These are phyloP conservation scores for Sebastiscus albofasciatus DNA, from an alignment of 2,797 vertebrate genomes.

Conservation along the genomic window DNA sequence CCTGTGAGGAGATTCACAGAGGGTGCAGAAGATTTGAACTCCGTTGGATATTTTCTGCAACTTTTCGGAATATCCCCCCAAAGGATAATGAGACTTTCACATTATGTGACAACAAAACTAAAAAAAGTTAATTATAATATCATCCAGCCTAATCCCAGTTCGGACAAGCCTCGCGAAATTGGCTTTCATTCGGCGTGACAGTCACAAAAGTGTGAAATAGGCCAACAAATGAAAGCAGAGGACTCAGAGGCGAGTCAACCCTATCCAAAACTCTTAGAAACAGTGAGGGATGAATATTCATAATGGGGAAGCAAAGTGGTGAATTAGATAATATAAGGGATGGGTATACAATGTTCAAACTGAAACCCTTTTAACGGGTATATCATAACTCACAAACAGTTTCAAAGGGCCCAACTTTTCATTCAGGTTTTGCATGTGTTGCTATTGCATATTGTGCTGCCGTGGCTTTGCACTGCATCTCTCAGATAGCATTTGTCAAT, in stretches of 20 bases:
- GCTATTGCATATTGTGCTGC: not conserved
- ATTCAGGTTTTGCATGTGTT: not conserved
- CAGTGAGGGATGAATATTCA: not conserved
- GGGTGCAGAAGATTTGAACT: not conserved
- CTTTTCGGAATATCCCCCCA: not conserved
- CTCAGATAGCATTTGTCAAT: conserved; percentile 38
- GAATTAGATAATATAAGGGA: not conserved
- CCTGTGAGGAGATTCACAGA: not conserved
- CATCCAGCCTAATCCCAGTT: conserved; percentile 23
- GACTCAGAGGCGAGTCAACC: not conserved
- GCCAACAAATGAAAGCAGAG: conserved; percentile 15
- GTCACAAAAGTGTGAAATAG: conserved; percentile 26
- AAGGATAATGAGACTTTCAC: conserved; percentile 11
- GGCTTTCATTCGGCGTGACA: conserved; percentile 26
- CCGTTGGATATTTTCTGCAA: not conserved
- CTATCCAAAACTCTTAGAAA: conserved; percentile 1
- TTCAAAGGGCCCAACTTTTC: not conserved
- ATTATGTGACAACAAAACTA: conserved; percentile 34
- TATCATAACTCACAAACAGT: not conserved
- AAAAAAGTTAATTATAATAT: conserved; percentile 37
- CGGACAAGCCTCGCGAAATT: conserved; percentile 13
- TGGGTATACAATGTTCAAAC: not conserved
- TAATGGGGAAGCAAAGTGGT: not conserved
- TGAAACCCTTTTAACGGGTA: not conserved
- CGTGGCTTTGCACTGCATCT: not conserved